Base-by-base conservation (phyloP, 2,888 invertebrate genomes). In the Torymus tubicola region DNA sequence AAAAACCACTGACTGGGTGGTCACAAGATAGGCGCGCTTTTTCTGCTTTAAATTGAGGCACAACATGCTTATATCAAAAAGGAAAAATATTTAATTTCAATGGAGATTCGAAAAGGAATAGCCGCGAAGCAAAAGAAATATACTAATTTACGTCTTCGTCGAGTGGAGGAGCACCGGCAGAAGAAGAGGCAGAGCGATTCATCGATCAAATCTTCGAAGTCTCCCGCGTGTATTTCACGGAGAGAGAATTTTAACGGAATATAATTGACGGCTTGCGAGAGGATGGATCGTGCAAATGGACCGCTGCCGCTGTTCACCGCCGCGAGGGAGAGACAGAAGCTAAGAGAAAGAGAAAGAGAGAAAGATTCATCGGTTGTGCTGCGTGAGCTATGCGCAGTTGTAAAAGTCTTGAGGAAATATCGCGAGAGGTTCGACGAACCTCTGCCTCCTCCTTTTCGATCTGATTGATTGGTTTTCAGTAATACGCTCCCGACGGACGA, bases 181-280 rank as follows among this genome's bases (percentile, higher is more conserved):
- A 64, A 63, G 60, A 53, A 21, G 10, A 50, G 10, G 14, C 18
- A 52, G 16, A 16, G 13, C 21, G 73, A 76, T 75, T 79, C 68
- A 82, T 72, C 69, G 79, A 79, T 75, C 68, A 68, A 78, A 72
- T 55, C 21, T 75, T 58, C 57, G 42, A 50, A 52, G 52, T 50
- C 21, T n/a, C 16, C 16, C 50, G 16, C 14, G 70, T 55, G 70
- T 70, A 70, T 70, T 81, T 78, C 57, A 21, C 31, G 50, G n/a
- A 55, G 57, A 12, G 42, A 42, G 42, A 42, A 58, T 67, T 71
- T 74, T 74, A 71, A 70, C 78, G 78, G 70, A 81, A 65, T 74
- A 74, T 81, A 81, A 81, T 81, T 81, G 78, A 81, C 74, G 77
- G 78, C 12, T 53, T 52, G 70, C 68, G 60, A 16, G 64, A 80